Base-by-base conservation (phyloP, 2,113 vertebrate genomes). In the Saguinus midas region DNA sequence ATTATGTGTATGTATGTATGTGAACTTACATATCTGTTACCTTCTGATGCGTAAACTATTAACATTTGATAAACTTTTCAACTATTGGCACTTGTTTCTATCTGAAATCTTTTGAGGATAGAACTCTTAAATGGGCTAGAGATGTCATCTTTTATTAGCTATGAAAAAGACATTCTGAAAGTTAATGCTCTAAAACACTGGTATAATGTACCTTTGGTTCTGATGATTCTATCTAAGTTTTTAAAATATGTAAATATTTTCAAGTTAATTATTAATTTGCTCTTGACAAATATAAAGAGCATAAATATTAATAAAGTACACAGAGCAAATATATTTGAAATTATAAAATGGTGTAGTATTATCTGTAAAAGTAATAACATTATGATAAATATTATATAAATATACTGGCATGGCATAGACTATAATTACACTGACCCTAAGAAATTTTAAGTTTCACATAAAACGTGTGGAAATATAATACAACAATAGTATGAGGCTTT, bases 221-320 rank as follows among this genome's bases (percentile, higher is more conserved):
- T 97, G 95, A 79, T 97, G 88, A 75, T 86, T 98, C 95, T 95
- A 97, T 92, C 93, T 82, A 96, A 96, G 95, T 95, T 95, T 98
- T 98, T 90, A 91, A 97, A 97, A 98, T 57, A 82, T 18, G 29
- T 68, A 97, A 97, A 85, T 23, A 75, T 45, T 97, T 95, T 48
- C 64, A 68, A 95, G 88, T 88, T 94, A 98, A 98, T 97, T 93
- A 98, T 97, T 91, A 95, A 97, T 96, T 88, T 94, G 57, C 64
- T 98, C 94, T 90, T 98, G 94, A 97, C 96, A 98, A 96, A 98
- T 79, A 68, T 88, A 96, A 96, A 94, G 61, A 3, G 1, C 80
- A 96, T 75, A 21, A 98, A 93, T 97, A 96, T 73, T 93, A 94
- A 96, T 84, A 52, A 97, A 78, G 96, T 86, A 98, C 55, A 64